Conservation (phyloP, 2,888 invertebrate genomes). For the Leucoptera coffeella region DNA sequence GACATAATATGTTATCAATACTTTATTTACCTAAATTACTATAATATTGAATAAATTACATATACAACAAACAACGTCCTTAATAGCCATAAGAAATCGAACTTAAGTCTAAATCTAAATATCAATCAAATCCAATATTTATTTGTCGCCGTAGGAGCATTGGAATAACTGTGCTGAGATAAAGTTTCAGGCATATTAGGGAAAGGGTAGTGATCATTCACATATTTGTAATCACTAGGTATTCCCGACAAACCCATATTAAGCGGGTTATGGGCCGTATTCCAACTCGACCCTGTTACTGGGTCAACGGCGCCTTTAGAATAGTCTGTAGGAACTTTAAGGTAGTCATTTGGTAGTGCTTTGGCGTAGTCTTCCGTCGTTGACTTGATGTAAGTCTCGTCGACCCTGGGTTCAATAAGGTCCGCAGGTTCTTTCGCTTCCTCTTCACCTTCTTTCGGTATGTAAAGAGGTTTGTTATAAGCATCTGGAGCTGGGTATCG, state of each 20-base stretch:
- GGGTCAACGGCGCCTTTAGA: conserved; percentile 46
- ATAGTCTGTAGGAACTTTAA: conserved; percentile 49
- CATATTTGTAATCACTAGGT: conserved; percentile 43
- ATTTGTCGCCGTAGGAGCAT: conserved; percentile 31
- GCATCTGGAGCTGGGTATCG: conserved; percentile 33
- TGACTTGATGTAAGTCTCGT: conserved; percentile 30
- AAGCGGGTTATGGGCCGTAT: conserved; percentile 38
- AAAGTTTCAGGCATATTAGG: conserved; percentile 36
- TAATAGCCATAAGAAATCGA: conserved; percentile 10
- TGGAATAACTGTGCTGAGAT: conserved; percentile 38
- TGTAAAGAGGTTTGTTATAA: conserved; percentile 37
- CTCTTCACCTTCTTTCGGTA: conserved; percentile 33
- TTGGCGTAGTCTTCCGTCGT: conserved; percentile 30
- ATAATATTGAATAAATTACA: no score
- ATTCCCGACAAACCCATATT: conserved; percentile 43
- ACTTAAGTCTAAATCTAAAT: conserved; percentile 6
- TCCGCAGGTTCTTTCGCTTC: conserved; percentile 32
- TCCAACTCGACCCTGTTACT: conserved; percentile 46
- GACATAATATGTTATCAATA: no score
- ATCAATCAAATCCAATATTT: conserved; percentile 51
- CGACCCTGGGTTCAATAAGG: conserved; percentile 29
- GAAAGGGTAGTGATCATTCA: conserved; percentile 44
- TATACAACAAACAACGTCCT: conserved; percentile 2
- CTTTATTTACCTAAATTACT: no score
- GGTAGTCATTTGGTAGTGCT: conserved; percentile 47